Percentiles rank a stretch among this genome's conserved stretches.
These are phyloP conservation scores for Tragelaphus buxtoni DNA, from an alignment of 2,113 vertebrate species.

Conservation along the genomic window DNA sequence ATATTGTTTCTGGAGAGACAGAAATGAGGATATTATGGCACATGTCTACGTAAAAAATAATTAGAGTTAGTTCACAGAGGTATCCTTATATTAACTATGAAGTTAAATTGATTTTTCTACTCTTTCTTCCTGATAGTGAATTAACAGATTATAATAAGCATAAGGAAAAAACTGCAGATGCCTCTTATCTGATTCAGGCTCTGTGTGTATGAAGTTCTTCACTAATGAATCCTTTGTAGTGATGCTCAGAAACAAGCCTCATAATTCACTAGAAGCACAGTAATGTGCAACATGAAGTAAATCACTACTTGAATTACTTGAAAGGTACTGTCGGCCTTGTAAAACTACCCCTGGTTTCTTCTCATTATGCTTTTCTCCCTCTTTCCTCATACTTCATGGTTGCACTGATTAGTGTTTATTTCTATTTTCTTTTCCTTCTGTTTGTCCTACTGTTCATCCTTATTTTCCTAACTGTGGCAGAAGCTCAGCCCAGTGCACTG, in stretches of 20 bases:
- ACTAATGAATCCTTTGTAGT: not conserved
- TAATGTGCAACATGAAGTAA: not conserved
- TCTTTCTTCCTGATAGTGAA: conserved; percentile 16
- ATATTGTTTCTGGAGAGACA: not conserved
- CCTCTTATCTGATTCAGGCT: conserved; percentile 9
- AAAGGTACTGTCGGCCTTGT: not conserved
- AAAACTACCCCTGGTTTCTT: not conserved
- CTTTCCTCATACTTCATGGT: not conserved
- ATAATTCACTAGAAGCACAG: not conserved
- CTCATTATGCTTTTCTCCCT: not conserved
- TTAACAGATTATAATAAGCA: conserved; percentile 40
- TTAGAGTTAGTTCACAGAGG: not conserved
- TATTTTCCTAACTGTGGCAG: not conserved
- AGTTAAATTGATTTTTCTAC: not conserved
- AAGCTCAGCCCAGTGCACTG: not conserved
- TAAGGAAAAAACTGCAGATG: not conserved
- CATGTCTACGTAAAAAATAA: not conserved
- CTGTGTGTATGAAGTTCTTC: not conserved
- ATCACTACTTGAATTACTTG: not conserved
- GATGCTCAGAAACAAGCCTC: conserved; percentile 26
- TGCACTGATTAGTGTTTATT: not conserved
- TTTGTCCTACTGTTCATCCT: conserved; percentile 15
- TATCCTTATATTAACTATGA: not conserved
- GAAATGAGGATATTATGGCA: not conserved
- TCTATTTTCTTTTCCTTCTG: not conserved